A percentile compares a stretch with the other conserved stretches of the same genome.
phyloP scores from a whole-genome alignment of 2,888 invertebrate genomes.

The Tipula helvola region DNA sequence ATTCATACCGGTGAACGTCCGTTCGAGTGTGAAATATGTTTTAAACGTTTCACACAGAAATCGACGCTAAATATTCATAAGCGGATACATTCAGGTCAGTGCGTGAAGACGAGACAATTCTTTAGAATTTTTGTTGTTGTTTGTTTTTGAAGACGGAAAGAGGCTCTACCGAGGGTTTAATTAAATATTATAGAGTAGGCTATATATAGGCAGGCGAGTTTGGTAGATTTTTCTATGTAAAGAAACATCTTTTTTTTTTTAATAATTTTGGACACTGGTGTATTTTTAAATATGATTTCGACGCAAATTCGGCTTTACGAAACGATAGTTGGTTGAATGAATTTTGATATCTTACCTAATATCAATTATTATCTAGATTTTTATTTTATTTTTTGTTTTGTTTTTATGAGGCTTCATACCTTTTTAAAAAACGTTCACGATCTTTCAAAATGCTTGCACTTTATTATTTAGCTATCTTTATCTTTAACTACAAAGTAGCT shows the following conservation, averaged over 20 bases:
- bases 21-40: conserved; percentile 55
- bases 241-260: background rate
- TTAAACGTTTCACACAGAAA: conserved; percentile 60
- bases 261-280: background rate
- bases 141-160: background rate
- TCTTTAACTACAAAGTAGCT: too few relatives aligned
- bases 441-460: background rate
- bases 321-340: background rate
- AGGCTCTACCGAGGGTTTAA: background rate
- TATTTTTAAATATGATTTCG: conserved; percentile 4
- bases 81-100: conserved; percentile 54
- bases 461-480: background rate
- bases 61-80: conserved; percentile 60
- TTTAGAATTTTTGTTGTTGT: background rate
- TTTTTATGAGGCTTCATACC: background rate
- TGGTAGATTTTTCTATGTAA: background rate
- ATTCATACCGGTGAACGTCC: conserved; percentile 47
- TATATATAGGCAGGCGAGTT: background rate
- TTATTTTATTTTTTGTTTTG: background rate
- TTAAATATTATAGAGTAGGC: background rate
- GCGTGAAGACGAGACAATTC: background rate
- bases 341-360: background rate
- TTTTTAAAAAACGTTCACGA: background rate
- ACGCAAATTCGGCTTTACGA: background rate
- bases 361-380: background rate